Evolutionary conservation across 2,113 vertebrate genomes (phyloP), one percentile per base, ranked within the genome.

Genomic region (Turdus rufiventris): DNA sequence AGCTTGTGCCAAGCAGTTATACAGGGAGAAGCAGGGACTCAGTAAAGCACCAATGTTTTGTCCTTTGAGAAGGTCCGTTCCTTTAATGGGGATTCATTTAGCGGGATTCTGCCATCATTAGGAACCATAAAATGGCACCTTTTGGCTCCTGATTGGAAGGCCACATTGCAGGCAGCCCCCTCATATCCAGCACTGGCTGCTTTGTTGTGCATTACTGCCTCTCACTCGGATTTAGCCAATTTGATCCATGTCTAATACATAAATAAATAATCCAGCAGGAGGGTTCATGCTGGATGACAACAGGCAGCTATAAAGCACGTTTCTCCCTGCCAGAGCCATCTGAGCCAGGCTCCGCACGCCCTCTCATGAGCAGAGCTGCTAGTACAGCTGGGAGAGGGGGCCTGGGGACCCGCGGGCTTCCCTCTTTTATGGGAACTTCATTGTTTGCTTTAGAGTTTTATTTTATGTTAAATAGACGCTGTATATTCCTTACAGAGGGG

Each of bases 221-320:
- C 94, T 90, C 76, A 38, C 88, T 78, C 9, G 13, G 86, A 94
- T 96, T 97, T 96, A 95, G 96, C 96, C 97, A 96, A 92, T 96
- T 93, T 95, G 93, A 95, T 96, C 95, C 94, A 81, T 95, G 94
- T 95, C 96, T 97, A 94, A 97, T 93, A 90, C 95, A 95, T 97
- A 96, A 97, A 96, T 97, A 97, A 97, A 97, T 97, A 97, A 97
- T 97, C 95, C 78, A 84, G 96, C 88, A 86, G 91, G 91, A 96
- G 72, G 61, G 94, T 85, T 94, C 94, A 85, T 14, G 28, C 25
- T 91, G 85, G 94, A 93, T 96, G 94, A 97, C 95, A 97, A 95
- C 71, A 92, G 70, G 81, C 94, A 1, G 92, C 94, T 92, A 84
- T 95, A 95, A 96, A 97, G 66, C 90, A 88, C 79, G 25, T 87